Base-by-base conservation (phyloP, 2,113 vertebrate species). In the Nymphicus hollandicus region DNA sequence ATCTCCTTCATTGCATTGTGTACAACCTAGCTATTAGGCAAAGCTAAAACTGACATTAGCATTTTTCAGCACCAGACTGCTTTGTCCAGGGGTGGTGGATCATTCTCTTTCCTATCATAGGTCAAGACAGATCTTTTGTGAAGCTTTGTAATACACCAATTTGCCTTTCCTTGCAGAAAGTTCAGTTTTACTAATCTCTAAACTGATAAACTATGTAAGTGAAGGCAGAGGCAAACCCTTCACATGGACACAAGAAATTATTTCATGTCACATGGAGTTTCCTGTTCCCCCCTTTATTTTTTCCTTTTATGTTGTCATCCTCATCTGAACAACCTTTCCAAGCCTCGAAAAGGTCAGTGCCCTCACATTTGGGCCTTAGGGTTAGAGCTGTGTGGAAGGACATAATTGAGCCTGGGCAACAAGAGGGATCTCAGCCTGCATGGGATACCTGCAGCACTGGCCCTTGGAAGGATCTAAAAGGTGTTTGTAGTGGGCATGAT, bases 311-410 rank as follows among this genome's bases (percentile, higher is more conserved):
- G 65, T 79, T 91, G 81, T 87, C 94, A 87, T 81, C 89, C 81
- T 89, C 87, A 76, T 89, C 84, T 61, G 89, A 92, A 58, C 81
- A 91, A 79, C 91, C 78, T 93, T 91, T 88, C 95, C 79, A 39
- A 53, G 91, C 41, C 81, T 72, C 72, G 87, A 85, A 94, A 76
- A 95, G 94, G 96, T 96, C 84, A 87, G 66, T 76, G 89, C 77
- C 93, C 91, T 81, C 41, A 12, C 41, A 28, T 69, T 87, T 87
- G 84, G 94, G 81, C 74, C 13, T 19, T 37, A 69, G 77, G 81
- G 95, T 91, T 76, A 44, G 89, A 91, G 91, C 91, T 91, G 72
- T 56, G 83, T 78, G 91, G 95, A 95, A 93, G 81, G 91, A 60
- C 84, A 69, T 81, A 76, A 96, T 76, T 72, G 91, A 93, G 89